phyloP scores from a whole-genome alignment of 2,888 invertebrate species.

The Drosophila emarginata region DNA sequence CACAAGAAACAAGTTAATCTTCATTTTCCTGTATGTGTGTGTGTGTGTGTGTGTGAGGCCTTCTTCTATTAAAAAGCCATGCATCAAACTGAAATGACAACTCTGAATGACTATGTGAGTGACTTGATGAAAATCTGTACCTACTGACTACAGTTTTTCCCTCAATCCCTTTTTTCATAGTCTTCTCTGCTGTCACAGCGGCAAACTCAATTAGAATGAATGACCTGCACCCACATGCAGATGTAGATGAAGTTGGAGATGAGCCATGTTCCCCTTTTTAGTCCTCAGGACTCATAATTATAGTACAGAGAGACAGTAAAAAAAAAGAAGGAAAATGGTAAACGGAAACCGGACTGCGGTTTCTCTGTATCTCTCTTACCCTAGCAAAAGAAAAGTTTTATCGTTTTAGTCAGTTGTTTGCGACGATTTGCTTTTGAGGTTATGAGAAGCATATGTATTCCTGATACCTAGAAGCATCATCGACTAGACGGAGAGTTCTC shows the following conservation, averaged over 20 bases:
- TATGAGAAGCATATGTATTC: too few species aligned
- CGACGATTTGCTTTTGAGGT: too few species aligned
- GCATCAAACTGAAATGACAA: constrained; percentile 62
- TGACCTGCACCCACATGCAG: constrained; percentile 47
- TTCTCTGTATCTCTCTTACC: neutral
- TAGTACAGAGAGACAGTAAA: neutral
- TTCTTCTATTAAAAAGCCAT: constrained; percentile 66
- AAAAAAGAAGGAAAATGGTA: constrained; percentile 18
- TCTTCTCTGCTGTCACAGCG: constrained; percentile 24
- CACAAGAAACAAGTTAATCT: constrained; percentile 56
- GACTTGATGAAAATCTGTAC: constrained; percentile 13
- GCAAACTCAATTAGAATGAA: constrained; percentile 68
- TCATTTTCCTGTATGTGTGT: constrained; percentile 47
- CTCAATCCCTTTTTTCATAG: constrained; percentile 4
- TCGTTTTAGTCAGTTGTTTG: neutral
- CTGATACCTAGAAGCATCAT: too few species aligned
- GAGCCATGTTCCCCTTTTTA: constrained; percentile 10
- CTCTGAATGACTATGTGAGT: constrained; percentile 29
- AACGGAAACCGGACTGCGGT: constrained; percentile 2
- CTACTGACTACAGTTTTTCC: constrained; percentile 20
- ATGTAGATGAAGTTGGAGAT: constrained; percentile 13
- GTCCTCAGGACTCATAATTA: constrained; percentile 45
- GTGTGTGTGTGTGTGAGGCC: neutral
- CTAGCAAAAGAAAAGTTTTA: neutral
- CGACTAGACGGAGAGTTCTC: too few species aligned